These are phyloP conservation scores for Microtus montanus DNA, from an alignment of 2,113 vertebrate species.

Conservation along the genomic window DNA sequence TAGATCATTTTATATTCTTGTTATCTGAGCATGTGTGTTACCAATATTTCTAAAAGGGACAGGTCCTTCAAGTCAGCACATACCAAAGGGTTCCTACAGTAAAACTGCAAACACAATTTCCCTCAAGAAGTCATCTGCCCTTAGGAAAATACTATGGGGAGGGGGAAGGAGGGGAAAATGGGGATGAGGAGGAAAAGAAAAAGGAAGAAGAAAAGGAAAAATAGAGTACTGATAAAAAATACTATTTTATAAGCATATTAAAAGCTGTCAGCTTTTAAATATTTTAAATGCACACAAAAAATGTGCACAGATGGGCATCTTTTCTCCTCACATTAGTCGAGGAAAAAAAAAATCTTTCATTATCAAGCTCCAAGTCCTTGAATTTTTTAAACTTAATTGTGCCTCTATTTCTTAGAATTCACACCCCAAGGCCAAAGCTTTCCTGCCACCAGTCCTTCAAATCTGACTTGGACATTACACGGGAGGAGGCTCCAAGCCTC, in stretches of 20 bases:
- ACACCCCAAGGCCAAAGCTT: slow-evolving; percentile 89
- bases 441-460: slow-evolving; percentile 89
- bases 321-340: slow-evolving; percentile 83
- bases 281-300: slow-evolving; percentile 86
- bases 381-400: slow-evolving; percentile 91
- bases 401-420: slow-evolving; percentile 87
- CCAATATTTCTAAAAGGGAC: slow-evolving; percentile 1
- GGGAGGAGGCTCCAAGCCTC: slow-evolving; percentile 87
- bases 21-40: slow-evolving; percentile 34
- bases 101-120: slow-evolving; percentile 61
- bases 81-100: slow-evolving; percentile 48
- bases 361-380: slow-evolving; percentile 88
- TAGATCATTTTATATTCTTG: slow-evolving; percentile 60
- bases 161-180: not conserved
- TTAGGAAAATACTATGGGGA: too few relatives aligned
- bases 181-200: not conserved
- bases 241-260: slow-evolving; percentile 82
- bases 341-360: slow-evolving; percentile 83
- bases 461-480: slow-evolving; percentile 87
- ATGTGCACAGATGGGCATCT: slow-evolving; percentile 88
- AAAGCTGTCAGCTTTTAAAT: slow-evolving; percentile 84
- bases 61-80: slow-evolving; percentile 48
- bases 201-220: not conserved
- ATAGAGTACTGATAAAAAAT: slow-evolving; percentile 79
- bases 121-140: too few relatives aligned